Evolutionary conservation across 2,797 vertebrate genomes (phyloP).

Genomic region (Jordanella pulchra): DNA sequence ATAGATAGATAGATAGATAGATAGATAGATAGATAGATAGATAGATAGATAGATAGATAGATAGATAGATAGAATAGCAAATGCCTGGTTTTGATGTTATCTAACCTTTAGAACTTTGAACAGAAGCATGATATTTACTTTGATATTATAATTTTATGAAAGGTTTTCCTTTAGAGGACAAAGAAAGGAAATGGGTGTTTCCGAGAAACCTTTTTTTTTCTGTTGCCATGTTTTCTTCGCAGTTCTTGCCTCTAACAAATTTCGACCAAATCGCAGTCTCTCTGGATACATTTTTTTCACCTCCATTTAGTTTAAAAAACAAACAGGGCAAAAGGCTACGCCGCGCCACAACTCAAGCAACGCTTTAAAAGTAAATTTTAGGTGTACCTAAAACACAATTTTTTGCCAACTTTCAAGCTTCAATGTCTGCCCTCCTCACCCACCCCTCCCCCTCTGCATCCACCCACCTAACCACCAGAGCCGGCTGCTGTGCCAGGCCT

Average conservation of each 20-base stretch:
- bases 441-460: slow-evolving; percentile 11
- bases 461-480: slow-evolving; percentile 49
- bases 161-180: not conserved
- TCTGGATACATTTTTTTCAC: slow-evolving; percentile 16
- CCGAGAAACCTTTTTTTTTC: not conserved
- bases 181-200: not conserved
- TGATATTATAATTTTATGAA: not conserved
- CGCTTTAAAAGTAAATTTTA: slow-evolving; percentile 43
- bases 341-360: slow-evolving; percentile 39
- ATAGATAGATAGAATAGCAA: too few species aligned
- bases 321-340: slow-evolving; percentile 26
- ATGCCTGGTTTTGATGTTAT: not conserved
- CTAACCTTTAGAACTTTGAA: not conserved
- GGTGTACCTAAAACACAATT: slow-evolving; percentile 40
- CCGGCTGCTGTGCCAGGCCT: slow-evolving; percentile 70
- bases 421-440: slow-evolving; percentile 7
- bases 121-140: not conserved
- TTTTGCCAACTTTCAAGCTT: slow-evolving; percentile 43
- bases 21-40: not conserved
- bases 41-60: too few species aligned
- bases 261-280: slow-evolving; percentile 42
- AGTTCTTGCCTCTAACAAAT: slow-evolving; percentile 6
- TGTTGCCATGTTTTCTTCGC: not conserved
- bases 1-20: not conserved
- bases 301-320: slow-evolving; percentile 20